Evolutionary conservation across 2,888 invertebrate species (phyloP), one percentile per base, ranked within the genome.

Genomic region (Cryptus viduatorius): DNA sequence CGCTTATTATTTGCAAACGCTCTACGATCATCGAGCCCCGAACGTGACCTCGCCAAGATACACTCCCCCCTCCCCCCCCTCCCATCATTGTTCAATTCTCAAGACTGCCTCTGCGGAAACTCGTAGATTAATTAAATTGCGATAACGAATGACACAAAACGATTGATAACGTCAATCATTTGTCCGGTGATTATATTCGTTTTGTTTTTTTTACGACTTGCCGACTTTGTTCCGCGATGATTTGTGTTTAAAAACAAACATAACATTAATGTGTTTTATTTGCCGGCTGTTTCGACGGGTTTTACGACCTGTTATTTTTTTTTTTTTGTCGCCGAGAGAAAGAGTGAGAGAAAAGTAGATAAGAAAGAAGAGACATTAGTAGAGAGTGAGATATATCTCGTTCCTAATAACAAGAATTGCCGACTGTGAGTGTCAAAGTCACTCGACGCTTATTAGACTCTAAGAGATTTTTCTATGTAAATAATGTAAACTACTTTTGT

Each of bases 381-480:
- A 42, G 59, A 50, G 75, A 79, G 48, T 73, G 72, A 75, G 72
- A 59, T 69, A 48, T 65, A 82, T 82, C 82, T 85, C 79, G 84
- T 85, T 85, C 84, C 84, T 85, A 37, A 85, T 79, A 72, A 48
- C 73, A 53, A 53, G 50, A 76, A 85, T 82, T 85, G 84, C 84
- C 71, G 84, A 85, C 84, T 85, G 84, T 86, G 87, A 85, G 84
- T 87, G 83, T 82, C 76, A 83, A 82, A 85, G 91, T 92, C 92
- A 91, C 90, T 91, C 91, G 92, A 93, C 93, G 93, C 92, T 93
- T 93, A 93, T 92, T 93, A 93, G 93, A 89, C 83, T 85, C 89
- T 93, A 92, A 93, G 92, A 90, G 86, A 89, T 89, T 29, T 61
- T 29, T 90, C 90, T 90, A 87, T 92, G 93, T 93, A 93, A 88